These are phyloP conservation scores for Sthenelais limicola DNA, from an alignment of 2,888 invertebrate species.

Conservation along the genomic window DNA sequence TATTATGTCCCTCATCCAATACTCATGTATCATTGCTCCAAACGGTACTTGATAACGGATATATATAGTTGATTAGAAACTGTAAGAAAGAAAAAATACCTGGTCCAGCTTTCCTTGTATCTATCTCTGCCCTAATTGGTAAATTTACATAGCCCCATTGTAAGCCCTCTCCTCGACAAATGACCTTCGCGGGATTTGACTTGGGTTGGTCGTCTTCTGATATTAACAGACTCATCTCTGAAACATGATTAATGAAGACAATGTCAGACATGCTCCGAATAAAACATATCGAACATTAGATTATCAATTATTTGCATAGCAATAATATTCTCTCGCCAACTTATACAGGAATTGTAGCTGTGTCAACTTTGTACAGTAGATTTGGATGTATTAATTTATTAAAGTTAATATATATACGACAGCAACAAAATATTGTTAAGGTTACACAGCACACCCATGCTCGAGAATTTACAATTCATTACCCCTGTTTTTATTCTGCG, in stretches of 20 bases:
- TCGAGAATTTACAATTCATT: too few species aligned
- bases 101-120: constrained; percentile 48
- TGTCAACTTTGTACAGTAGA: constrained; percentile 44
- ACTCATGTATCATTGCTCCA: too few species aligned
- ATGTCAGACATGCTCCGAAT: too few species aligned
- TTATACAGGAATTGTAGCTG: constrained; percentile 29
- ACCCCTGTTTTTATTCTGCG: too few species aligned
- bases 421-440: too few species aligned
- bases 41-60: not conserved
- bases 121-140: constrained; percentile 44
- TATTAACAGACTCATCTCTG: constrained; percentile 2
- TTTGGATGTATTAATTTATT: constrained; percentile 44
- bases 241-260: too few species aligned
- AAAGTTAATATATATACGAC: constrained; percentile 43
- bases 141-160: constrained; percentile 47
- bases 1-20: too few species aligned
- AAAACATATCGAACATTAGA: too few species aligned
- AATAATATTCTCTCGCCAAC: too few species aligned
- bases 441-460: too few species aligned
- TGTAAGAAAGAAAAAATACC: constrained; percentile 30
- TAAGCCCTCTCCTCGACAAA: constrained; percentile 47
- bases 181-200: constrained; percentile 36
- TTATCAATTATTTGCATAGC: too few species aligned
- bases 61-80: not conserved
- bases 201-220: not conserved